Conservation (phyloP, 2,888 invertebrate genomes). For the Heteropelma amictum region DNA sequence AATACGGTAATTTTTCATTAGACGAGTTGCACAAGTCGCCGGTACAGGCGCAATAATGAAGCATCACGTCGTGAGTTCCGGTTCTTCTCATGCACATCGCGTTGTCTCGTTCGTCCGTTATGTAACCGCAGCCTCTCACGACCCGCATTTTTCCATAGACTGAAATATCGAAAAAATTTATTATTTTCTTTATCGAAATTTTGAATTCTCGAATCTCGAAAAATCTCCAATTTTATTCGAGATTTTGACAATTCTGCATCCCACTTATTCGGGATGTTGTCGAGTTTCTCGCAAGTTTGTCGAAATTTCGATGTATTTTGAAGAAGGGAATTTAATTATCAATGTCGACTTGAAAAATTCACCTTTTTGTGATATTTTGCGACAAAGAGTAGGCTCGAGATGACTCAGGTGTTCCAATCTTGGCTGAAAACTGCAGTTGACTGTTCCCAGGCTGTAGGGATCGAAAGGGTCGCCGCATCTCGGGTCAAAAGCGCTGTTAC, state of each 20-base stretch:
- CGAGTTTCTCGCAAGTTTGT: too few species aligned
- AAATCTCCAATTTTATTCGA: too few species aligned
- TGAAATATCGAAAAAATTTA: conserved; percentile 75
- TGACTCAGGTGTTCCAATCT: conserved; percentile 84
- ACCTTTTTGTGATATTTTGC: conserved; percentile 91
- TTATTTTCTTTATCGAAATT: not conserved
- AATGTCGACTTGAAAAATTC: conserved; percentile 20
- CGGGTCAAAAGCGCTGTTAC: conserved; percentile 94
- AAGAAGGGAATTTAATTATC: too few species aligned
- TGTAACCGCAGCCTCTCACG: conserved; percentile 90
- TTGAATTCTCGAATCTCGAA: too few species aligned
- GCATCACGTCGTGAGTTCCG: conserved; percentile 87
- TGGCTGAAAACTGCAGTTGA: conserved; percentile 89
- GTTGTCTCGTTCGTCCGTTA: conserved; percentile 82
- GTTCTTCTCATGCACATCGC: conserved; percentile 83
- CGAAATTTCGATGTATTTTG: not conserved
- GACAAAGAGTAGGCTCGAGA: conserved; percentile 85
- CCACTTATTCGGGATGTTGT: too few species aligned
- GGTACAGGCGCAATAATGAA: conserved; percentile 89
- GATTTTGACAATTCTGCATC: too few species aligned
- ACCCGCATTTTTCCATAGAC: conserved; percentile 87
- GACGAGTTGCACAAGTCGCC: conserved; percentile 87
- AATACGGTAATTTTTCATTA: conserved; percentile 41
- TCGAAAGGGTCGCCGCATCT: conserved; percentile 94
- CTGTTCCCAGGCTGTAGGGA: conserved; percentile 89